Percentiles rank a stretch among this genome's conserved stretches.
Evolutionary conservation across 2,888 invertebrate genomes (phyloP).

Genomic region (Lapara coniferarum): DNA sequence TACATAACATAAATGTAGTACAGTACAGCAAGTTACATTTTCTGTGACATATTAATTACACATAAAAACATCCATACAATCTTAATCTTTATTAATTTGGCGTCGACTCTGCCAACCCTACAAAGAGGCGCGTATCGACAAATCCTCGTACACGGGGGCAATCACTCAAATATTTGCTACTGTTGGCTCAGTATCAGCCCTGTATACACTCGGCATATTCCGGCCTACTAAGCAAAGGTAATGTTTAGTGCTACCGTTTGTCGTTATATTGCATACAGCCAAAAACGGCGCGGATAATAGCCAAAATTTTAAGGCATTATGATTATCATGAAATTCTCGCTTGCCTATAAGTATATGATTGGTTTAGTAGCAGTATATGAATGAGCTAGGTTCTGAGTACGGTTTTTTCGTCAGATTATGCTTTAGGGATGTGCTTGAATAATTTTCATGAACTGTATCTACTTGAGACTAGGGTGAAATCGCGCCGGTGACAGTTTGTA

Average conservation of each 20-base stretch:
- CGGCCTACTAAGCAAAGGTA: constrained; percentile 57
- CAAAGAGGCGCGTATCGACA: constrained; percentile 29
- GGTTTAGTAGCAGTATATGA: no score
- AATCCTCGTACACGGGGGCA: constrained; percentile 50
- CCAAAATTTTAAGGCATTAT: constrained; percentile 7
- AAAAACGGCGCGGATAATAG: background rate
- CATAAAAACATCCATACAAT: no score
- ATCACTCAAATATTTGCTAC: constrained; percentile 68
- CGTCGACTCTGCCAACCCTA: constrained; percentile 17
- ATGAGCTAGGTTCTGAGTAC: no score
- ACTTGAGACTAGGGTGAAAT: no score
- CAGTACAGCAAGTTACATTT: no score
- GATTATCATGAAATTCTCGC: background rate
- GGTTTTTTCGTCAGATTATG: no score
- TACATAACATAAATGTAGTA: no score
- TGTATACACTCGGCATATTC: constrained; percentile 40
- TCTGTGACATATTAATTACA: no score
- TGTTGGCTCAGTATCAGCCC: constrained; percentile 43
- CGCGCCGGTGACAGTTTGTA: no score
- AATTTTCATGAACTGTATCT: no score
- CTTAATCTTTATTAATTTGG: background rate
- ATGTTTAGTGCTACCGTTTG: constrained; percentile 50
- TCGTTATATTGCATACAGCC: constrained; percentile 14
- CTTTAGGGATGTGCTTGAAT: no score
- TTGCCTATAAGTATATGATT: no score